These are phyloP conservation scores for Agriopis aurantiaria DNA, from an alignment of 2,888 invertebrate genomes.

Conservation along the genomic window DNA sequence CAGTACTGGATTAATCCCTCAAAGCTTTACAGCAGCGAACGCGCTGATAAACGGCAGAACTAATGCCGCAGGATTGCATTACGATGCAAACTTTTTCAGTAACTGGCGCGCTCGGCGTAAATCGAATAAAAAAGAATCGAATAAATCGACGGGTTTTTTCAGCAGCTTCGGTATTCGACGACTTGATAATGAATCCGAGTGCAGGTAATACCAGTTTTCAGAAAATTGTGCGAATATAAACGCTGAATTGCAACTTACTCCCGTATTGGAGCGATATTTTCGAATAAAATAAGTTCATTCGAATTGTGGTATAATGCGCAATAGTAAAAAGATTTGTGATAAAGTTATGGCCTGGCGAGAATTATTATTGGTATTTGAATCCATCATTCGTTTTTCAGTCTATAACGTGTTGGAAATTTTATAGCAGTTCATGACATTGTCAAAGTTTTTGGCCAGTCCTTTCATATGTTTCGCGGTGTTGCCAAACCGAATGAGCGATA, in stretches of 20 bases:
- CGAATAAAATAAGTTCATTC: slow-evolving; percentile 51
- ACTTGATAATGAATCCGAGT: slow-evolving; percentile 75
- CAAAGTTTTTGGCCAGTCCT: slow-evolving; percentile 1
- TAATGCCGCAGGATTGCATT: slow-evolving; percentile 83
- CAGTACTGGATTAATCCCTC: slow-evolving; percentile 80
- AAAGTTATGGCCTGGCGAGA: not conserved
- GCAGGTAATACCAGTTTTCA: slow-evolving; percentile 63
- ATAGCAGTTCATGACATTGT: no score
- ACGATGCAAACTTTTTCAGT: slow-evolving; percentile 85
- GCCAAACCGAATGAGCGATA: slow-evolving; percentile 64
- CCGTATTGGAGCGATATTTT: slow-evolving; percentile 54
- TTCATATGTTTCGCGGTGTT: slow-evolving; percentile 50
- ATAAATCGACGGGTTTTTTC: slow-evolving; percentile 77
- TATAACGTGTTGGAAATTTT: not conserved
- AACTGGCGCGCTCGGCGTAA: slow-evolving; percentile 70
- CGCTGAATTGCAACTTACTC: slow-evolving; percentile 50
- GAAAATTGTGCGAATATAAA: slow-evolving; percentile 51
- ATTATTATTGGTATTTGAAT: not conserved
- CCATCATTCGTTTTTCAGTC: not conserved
- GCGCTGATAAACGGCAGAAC: slow-evolving; percentile 81
- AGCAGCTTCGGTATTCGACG: slow-evolving; percentile 68
- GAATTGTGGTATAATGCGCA: slow-evolving; percentile 33
- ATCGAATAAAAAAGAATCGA: slow-evolving; percentile 76
- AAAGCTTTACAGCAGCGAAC: slow-evolving; percentile 77
- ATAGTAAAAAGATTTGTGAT: not conserved